phyloP scores from a whole-genome alignment of 2,797 vertebrate genomes.

The Australoheros facetus region DNA sequence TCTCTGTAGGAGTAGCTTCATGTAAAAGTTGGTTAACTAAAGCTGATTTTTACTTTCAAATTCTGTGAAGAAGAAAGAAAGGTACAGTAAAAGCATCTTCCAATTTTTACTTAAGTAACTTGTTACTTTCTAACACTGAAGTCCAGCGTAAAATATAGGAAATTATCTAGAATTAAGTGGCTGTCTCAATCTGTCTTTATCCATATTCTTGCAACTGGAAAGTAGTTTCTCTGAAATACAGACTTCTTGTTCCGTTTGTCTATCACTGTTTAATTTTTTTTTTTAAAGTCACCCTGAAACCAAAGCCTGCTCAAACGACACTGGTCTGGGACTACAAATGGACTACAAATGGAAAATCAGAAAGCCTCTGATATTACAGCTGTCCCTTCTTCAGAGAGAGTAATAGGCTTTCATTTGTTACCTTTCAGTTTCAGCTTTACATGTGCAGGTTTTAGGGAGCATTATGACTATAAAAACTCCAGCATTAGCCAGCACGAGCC shows the following conservation, averaged over 20 bases:
- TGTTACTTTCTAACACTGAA: too few species aligned
- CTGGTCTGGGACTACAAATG: not conserved
- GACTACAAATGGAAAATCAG: not conserved
- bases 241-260: not conserved
- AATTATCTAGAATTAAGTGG: too few species aligned
- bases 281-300: not conserved
- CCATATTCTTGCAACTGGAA: too few species aligned
- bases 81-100: too few species aligned
- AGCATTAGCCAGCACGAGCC: not conserved
- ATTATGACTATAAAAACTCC: not conserved
- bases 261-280: not conserved
- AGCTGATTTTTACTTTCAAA: too few species aligned
- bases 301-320: not conserved
- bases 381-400: too few species aligned
- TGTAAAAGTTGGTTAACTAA: too few species aligned
- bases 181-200: too few species aligned
- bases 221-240: not conserved
- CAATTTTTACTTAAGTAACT: too few species aligned
- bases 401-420: not conserved
- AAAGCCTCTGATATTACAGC: not conserved
- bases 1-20: too few species aligned
- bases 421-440: not conserved
- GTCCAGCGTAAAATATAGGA: too few species aligned
- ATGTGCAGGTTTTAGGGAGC: not conserved
- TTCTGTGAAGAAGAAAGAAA: too few species aligned